Evolutionary conservation across 2,888 invertebrate species (phyloP).

Genomic region (Nomada ferruginata): DNA sequence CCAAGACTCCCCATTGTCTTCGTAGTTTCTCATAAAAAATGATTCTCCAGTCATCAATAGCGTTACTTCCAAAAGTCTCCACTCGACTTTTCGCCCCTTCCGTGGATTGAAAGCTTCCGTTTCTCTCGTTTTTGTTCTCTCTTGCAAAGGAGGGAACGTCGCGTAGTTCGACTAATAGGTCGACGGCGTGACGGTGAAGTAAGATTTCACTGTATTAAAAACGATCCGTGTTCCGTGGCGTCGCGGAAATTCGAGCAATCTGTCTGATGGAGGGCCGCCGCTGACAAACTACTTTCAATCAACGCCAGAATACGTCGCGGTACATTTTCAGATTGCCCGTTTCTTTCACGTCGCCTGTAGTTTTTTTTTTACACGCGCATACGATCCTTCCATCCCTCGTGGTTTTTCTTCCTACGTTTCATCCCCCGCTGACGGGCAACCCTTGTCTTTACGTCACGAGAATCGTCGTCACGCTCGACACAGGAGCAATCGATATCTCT

Average conservation of each 20-base stretch:
- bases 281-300: conserved; percentile 59
- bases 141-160: no score
- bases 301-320: conserved; percentile 39
- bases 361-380: neutral
- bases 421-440: neutral
- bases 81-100: no score
- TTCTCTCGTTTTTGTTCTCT: neutral
- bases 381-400: neutral
- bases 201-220: conserved; percentile 45
- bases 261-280: conserved; percentile 48
- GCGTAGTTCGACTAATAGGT: conserved; percentile 25
- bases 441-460: neutral
- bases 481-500: conserved; percentile 13
- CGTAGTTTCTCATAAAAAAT: no score
- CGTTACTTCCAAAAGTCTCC: no score
- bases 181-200: neutral
- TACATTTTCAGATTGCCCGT: conserved; percentile 45
- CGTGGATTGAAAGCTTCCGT: neutral
- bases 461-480: neutral
- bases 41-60: no score
- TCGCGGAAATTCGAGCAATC: conserved; percentile 48
- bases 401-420: neutral
- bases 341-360: neutral
- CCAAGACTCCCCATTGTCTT: no score
- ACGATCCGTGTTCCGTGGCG: conserved; percentile 17